Base-by-base conservation (phyloP, 2,888 invertebrate genomes). In the Girardia tigrina region DNA sequence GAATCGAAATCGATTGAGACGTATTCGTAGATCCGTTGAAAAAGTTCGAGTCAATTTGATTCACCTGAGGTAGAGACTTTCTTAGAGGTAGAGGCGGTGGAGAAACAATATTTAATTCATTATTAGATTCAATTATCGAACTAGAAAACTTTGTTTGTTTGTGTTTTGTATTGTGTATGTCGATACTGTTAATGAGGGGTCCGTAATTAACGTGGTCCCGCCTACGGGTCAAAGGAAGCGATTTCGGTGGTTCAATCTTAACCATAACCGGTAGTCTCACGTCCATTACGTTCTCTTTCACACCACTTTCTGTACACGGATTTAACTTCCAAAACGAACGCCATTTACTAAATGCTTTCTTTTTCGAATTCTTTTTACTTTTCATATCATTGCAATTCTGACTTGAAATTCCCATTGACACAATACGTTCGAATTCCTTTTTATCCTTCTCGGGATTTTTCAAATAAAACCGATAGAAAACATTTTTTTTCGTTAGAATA, bases 271-370 rank as follows among this genome's bases (percentile, higher is more conserved):
- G 56, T n/a, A 56, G n/a, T 56, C 56, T 56, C 4, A 4, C n/a
- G 23, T 56, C 56, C 56, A 56, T 56, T 2, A 56, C 56, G n/a
- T 56, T 56, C 23, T 56, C 56, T 56, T 56, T 56, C 2, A 56
- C 56, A 56, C 20, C n/a, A n/a, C n/a, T 56, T 20, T 56, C 56
- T 56, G 56, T 56, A 56, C 56, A 56, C 4, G 56, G 56, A 56
- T 56, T 56, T 56, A 56, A 56, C 23, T 56, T 56, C 56, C 56
- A 56, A 56, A 56, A 56, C n/a, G 56, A 56, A 56, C 56, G 56
- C 56, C 56, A 56, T 56, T 56, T 56, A 56, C 56, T n/a, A 56
- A 56, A 56, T 20, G 6, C n/a, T 56, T 56, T 56, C 56, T 56
- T 56, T n/a, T 56, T 56, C n/a, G 56, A 56, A 56, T 56, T 56